Evolutionary conservation across 2,797 vertebrate genomes (phyloP), one percentile per base, ranked within the genome.

Genomic region (Poecilia picta): DNA sequence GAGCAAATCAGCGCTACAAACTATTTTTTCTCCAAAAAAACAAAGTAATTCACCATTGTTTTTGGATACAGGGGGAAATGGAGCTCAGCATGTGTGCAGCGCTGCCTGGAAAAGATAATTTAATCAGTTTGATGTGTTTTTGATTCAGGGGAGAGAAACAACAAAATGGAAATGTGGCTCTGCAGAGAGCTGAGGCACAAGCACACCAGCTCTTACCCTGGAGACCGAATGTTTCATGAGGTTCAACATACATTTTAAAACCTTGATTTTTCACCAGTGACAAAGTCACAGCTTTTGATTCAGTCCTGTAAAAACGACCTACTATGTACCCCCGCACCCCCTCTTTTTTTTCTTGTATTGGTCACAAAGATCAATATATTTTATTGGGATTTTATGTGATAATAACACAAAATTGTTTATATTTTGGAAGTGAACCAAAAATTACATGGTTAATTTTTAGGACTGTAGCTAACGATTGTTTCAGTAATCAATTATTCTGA

Each of bases 111-210:
- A 68, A 41, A 41, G 36, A 68, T 68, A 23, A 41, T 68, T 64
- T 64, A 36, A 28, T 31, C 31, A 20, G 16, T 36, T 64, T 64
- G 59, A 62, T 62, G 31, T 36, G 59, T 64, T 64, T 64, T 36
- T 64, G 31, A 36, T 33, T 36, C 59, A 36, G 36, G 36, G 18
- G 8, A 41, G 20, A 13, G 36, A 23, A 68, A 25, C 39, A 49
- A 36, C 4, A 51, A 73, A 73, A 55, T 18, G 45, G 11, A 36
- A 36, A 51, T 53, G 33, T 59, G 53, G 13, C 41, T 59, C 41
- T 75, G 39, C 73, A 36, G 47, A 74, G 72, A 36, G 49, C 49
- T 39, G 33, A 74, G 8, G 18, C 72, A 74, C 53, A 55, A 39
- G 31, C 33, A 41, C 51, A 33, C 15, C 23, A 43, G 53, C 53